These are phyloP conservation scores for Phalanger gymnotis DNA, from an alignment of 2,797 vertebrate species.

Conservation along the genomic window DNA sequence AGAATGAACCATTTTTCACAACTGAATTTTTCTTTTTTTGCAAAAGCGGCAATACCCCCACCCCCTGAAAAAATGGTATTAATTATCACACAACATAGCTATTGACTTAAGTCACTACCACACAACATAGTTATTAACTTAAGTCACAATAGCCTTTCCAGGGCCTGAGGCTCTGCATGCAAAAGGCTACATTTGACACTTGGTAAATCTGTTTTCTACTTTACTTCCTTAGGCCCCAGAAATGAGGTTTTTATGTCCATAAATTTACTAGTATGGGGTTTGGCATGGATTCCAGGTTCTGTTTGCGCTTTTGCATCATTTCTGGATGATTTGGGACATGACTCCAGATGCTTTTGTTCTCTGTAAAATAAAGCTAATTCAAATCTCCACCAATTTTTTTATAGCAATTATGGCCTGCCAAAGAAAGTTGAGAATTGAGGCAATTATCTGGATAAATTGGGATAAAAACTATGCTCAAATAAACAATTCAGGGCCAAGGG, in stretches of 20 bases:
- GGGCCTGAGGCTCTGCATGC: not conserved
- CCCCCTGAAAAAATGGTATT: not conserved
- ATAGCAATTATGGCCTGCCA: not conserved
- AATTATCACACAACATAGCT: not conserved
- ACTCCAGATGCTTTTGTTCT: not conserved
- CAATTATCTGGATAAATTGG: slow-evolving; percentile 9
- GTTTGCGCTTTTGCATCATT: not conserved
- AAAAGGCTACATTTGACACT: not conserved
- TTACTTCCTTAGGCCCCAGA: not conserved
- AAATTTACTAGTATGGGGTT: not conserved
- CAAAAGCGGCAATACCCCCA: not conserved
- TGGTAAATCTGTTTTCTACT: not conserved
- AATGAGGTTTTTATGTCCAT: not conserved
- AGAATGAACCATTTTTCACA: slow-evolving; percentile 33
- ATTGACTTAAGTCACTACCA: slow-evolving; percentile 5
- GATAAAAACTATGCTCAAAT: not conserved
- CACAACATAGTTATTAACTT: not conserved
- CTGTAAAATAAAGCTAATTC: not conserved
- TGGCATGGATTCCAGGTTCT: not conserved
- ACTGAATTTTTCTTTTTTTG: not conserved
- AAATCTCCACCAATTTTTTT: not conserved
- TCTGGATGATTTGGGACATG: not conserved
- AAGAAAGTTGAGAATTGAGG: slow-evolving; percentile 30
- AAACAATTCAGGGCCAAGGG: slow-evolving; percentile 32
- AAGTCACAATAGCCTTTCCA: slow-evolving; percentile 11